Conservation (phyloP, 53 echinoderm and acorn worm species). For the Paelopatides confundens region DNA sequence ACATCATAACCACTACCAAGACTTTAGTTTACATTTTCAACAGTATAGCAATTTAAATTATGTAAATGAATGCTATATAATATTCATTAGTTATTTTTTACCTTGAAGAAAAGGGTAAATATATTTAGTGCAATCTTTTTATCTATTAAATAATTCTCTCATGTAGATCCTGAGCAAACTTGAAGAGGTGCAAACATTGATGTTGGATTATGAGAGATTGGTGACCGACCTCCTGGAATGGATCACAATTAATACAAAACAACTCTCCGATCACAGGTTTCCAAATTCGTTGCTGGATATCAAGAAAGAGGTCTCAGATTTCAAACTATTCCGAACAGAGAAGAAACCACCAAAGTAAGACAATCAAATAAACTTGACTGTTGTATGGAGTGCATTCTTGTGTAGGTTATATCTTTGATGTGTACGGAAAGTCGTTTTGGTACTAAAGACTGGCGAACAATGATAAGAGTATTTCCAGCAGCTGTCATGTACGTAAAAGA, state of each 20-base stretch:
- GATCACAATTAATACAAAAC: constrained; percentile 79
- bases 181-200: constrained; percentile 76
- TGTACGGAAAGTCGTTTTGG: too few relatives aligned
- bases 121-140: background rate
- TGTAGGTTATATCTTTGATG: background rate
- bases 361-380: too few relatives aligned
- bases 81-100: too few relatives aligned
- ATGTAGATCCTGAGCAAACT: constrained; percentile 82
- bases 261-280: constrained; percentile 79
- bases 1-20: too few relatives aligned
- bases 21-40: too few relatives aligned
- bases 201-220: constrained; percentile 81
- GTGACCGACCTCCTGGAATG: constrained; percentile 81
- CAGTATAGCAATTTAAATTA: too few relatives aligned
- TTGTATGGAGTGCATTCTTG: background rate
- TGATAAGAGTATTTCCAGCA: too few relatives aligned
- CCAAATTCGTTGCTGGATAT: constrained; percentile 91
- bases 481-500: too few relatives aligned
- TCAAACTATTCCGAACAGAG: constrained; percentile 85
- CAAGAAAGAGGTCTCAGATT: constrained; percentile 78
- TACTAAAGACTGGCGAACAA: too few relatives aligned
- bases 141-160: background rate
- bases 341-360: constrained; percentile 97
- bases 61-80: too few relatives aligned
- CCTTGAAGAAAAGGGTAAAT: too few relatives aligned